phyloP scores from a whole-genome alignment of 2,888 invertebrate species.

The Catocala fraxini region DNA sequence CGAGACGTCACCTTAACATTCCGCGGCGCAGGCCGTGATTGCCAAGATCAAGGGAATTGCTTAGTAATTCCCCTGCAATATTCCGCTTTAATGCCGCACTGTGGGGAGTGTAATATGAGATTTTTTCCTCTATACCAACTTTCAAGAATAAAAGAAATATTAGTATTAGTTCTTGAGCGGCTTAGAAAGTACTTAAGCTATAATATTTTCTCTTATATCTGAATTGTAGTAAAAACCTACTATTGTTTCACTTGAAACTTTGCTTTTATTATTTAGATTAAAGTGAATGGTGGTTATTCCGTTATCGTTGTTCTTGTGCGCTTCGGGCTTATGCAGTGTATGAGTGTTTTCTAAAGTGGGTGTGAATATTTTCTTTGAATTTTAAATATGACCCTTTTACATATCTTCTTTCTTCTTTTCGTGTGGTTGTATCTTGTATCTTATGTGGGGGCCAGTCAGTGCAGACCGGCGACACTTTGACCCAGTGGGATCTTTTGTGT shows the following conservation, averaged over 20 bases:
- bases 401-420: too few species aligned
- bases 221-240: not conserved
- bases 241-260: conserved; percentile 5
- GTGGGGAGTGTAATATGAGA: conserved; percentile 47
- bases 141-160: conserved; percentile 26
- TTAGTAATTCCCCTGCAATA: conserved; percentile 60
- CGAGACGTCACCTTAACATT: conserved; percentile 37
- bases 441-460: too few species aligned
- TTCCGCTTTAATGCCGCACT: conserved; percentile 51
- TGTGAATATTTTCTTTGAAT: too few species aligned
- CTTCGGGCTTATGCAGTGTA: too few species aligned
- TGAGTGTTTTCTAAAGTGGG: too few species aligned
- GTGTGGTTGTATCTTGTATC: too few species aligned
- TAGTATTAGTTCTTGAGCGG: conserved; percentile 8
- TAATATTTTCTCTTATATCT: conserved; percentile 9
- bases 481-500: too few species aligned
- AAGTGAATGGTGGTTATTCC: too few species aligned
- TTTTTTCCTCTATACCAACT: conserved; percentile 31
- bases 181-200: conserved; percentile 1
- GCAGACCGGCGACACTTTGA: too few species aligned
- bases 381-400: too few species aligned
- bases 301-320: too few species aligned
- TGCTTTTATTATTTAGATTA: not conserved
- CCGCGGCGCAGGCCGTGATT: conserved; percentile 48
- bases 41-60: conserved; percentile 58